Percentiles rank a stretch among this genome's conserved stretches.
phyloP scores from a whole-genome alignment of 2,888 invertebrate species.

The Agelastica alni region DNA sequence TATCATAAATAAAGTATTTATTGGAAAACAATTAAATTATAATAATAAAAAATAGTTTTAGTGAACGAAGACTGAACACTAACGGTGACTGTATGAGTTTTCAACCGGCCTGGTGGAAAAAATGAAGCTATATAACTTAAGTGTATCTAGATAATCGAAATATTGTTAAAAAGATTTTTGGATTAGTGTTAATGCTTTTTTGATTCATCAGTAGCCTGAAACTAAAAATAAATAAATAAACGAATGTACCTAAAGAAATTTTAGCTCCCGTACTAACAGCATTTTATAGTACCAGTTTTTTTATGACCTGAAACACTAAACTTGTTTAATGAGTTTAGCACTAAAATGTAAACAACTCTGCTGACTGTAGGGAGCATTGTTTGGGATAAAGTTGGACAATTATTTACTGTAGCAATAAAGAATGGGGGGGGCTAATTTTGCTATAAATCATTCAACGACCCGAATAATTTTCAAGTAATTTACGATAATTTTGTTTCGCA shows the following conservation, averaged over 20 bases:
- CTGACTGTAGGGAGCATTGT: background rate
- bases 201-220: too few species aligned
- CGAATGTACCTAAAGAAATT: background rate
- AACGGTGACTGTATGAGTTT: too few species aligned
- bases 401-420: background rate
- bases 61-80: too few species aligned
- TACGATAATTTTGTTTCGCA: background rate
- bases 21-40: too few species aligned
- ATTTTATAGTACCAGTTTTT: constrained; percentile 10
- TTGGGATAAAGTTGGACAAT: background rate
- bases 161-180: too few species aligned
- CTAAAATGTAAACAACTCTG: constrained; percentile 1
- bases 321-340: constrained; percentile 1
- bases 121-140: too few species aligned
- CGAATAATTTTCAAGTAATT: background rate
- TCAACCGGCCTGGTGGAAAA: too few species aligned
- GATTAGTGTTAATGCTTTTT: too few species aligned
- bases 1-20: too few species aligned
- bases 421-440: constrained; percentile 5
- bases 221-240: too few species aligned
- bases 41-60: too few species aligned
- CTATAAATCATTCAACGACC: background rate
- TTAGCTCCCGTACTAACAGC: background rate
- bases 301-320: constrained; percentile 2
- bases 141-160: too few species aligned